These are phyloP conservation scores for Megaceryle torquata DNA, from an alignment of 2,113 vertebrate species.

Conservation along the genomic window DNA sequence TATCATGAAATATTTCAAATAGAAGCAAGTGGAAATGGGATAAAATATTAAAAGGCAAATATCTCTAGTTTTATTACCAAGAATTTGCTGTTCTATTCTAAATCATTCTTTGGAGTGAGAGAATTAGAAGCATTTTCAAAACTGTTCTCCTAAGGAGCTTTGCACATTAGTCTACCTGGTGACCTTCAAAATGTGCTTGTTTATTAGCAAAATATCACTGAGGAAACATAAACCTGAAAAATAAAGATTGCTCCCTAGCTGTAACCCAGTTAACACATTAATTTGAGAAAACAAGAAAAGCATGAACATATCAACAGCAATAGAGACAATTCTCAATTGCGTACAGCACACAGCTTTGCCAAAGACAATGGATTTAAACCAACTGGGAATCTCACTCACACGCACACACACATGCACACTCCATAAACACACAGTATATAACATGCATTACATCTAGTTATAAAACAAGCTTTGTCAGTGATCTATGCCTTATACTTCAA, in stretches of 20 bases:
- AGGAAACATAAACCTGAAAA: constrained; percentile 25
- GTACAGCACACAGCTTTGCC: neutral
- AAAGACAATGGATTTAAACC: constrained; percentile 43
- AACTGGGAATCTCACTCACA: constrained; percentile 29
- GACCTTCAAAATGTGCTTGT: neutral
- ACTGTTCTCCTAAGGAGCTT: neutral
- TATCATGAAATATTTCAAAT: constrained; percentile 11
- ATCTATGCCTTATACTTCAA: neutral
- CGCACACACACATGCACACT: neutral
- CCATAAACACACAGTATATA: neutral
- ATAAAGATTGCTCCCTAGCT: neutral
- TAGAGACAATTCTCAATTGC: neutral
- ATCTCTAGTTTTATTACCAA: neutral
- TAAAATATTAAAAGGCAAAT: neutral
- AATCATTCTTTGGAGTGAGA: neutral
- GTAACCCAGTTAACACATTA: neutral
- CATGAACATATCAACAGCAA: neutral
- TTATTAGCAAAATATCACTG: neutral
- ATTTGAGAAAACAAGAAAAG: constrained; percentile 33
- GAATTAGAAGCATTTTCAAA: neutral
- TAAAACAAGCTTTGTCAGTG: neutral
- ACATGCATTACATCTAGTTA: neutral
- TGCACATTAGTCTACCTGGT: neutral
- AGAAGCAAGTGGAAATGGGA: neutral
- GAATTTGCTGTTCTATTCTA: neutral